A percentile compares a stretch with the other conserved stretches of the same genome.
These are phyloP conservation scores for Zaprionus inermis DNA, from an alignment of 1,140 invertebrate genomes.

Conservation along the genomic window DNA sequence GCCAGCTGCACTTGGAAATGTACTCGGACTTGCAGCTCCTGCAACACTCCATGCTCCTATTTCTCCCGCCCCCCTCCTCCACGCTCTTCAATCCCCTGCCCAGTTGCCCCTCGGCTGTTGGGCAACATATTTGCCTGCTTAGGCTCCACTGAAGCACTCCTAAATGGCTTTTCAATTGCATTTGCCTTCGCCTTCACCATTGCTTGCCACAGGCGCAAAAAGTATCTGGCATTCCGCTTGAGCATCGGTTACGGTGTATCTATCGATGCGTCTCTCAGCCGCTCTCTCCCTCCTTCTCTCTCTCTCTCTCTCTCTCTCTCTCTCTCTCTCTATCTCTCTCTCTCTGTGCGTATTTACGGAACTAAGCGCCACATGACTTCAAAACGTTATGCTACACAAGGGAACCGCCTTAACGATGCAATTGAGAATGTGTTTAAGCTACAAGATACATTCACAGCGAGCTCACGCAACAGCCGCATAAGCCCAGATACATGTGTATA, in stretches of 20 bases:
- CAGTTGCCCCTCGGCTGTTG: neutral
- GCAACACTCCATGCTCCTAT: neutral
- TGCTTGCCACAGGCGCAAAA: conserved; percentile 23
- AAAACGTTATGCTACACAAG: conserved; percentile 32
- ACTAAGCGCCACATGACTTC: conserved; percentile 34
- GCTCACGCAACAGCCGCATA: neutral
- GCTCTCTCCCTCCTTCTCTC: too few species aligned
- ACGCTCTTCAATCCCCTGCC: neutral
- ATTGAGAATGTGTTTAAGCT: conserved; percentile 62
- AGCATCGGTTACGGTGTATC: neutral
- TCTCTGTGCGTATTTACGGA: conserved; percentile 13
- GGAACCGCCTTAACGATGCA: conserved; percentile 63
- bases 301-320: neutral
- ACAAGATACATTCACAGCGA: neutral
- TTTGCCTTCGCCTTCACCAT: conserved; percentile 39
- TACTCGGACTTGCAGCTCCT: neutral
- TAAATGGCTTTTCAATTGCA: conserved; percentile 78
- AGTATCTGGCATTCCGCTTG: conserved; percentile 22
- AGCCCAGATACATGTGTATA: neutral
- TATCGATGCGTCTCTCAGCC: neutral
- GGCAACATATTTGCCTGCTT: conserved; percentile 17
- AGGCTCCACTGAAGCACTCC: conserved; percentile 38
- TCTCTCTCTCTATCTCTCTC: too few species aligned
- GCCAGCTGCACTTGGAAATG: neutral
- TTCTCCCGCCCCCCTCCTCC: neutral